Evolutionary conservation across 1,140 invertebrate genomes (phyloP), one percentile per base, ranked within the genome.

Genomic region (Drosophila orosa): DNA sequence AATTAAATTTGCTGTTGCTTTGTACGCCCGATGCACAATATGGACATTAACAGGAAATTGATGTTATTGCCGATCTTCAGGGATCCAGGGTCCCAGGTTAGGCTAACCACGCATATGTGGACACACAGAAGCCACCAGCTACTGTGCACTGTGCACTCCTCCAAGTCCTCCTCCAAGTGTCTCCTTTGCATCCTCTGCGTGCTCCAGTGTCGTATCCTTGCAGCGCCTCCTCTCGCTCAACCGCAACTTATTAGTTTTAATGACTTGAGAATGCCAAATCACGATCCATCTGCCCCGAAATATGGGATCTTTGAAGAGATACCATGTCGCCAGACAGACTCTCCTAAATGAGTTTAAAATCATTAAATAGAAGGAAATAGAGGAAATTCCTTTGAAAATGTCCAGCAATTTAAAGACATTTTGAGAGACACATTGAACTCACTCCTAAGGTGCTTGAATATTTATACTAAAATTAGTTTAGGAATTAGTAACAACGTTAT

Each of bases 11-110:
- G 58, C 12, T 65, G 55, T 35, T 73, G 74, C 39, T 35, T 35
- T 37, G 52, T 48, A 12, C 31, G 33, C 19, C 67, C 61, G 44
- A 62, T 44, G 58, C 74, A 54, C 79, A 82, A 63, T 82, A 74
- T 73, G 74, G 60, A 74, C 79, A 82, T 42, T 54, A 67, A 52
- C 77, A 80, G 71, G 61, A 68, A 78, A 78, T 78, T 77, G 63
- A 69, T 62, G 63, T 69, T 73, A 61, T 73, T 72, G 69, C 60
- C 60, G 44, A 50, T 12, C 33, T 35, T 48, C 3, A n/a, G n/a
- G 27, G 42, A 2, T 13, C n/a, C 47, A 13, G 27, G n/a, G 27
- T 5, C 10, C 12, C 19, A 47, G 24, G 42, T 19, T 19, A 22
- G 25, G 24, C 57, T 63, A 60, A 45, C 60, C 33, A 67, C 60